Conservation (phyloP, 1,140 invertebrate species). For the Cardiocondyla obscurior region DNA sequence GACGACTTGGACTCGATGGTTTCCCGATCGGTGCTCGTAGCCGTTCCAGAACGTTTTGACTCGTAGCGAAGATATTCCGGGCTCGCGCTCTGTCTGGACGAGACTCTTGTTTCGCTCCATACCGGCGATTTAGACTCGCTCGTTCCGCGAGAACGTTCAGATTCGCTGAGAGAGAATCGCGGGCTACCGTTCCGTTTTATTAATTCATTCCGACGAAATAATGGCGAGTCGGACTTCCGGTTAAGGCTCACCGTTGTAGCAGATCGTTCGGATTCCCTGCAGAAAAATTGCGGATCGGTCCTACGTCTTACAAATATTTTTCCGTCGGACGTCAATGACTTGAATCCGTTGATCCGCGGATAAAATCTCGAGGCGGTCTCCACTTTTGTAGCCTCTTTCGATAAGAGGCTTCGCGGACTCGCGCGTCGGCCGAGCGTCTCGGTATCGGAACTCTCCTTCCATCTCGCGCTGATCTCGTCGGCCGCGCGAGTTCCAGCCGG, state of each 20-base stretch:
- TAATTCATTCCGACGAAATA: not conserved
- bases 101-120: not conserved
- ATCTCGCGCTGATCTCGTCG: not conserved
- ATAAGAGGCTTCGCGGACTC: not conserved
- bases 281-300: not conserved
- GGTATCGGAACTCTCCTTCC: not conserved
- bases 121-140: not conserved
- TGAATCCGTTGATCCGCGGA: not conserved
- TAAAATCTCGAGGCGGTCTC: not conserved
- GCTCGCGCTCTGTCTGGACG: not conserved
- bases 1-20: not conserved
- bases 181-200: not conserved
- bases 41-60: constrained; percentile 1
- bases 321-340: constrained; percentile 30
- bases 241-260: not conserved
- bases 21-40: not conserved
- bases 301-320: constrained; percentile 18
- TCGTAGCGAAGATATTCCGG: not conserved
- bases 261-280: constrained; percentile 11
- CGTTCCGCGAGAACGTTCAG: not conserved
- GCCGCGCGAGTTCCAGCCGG: not conserved
- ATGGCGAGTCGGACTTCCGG: not conserved
- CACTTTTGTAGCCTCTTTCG: not conserved
- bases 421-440: not conserved
- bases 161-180: not conserved